Conservation (phyloP, 2,888 invertebrate genomes). For the Drosophila neonasuta region DNA sequence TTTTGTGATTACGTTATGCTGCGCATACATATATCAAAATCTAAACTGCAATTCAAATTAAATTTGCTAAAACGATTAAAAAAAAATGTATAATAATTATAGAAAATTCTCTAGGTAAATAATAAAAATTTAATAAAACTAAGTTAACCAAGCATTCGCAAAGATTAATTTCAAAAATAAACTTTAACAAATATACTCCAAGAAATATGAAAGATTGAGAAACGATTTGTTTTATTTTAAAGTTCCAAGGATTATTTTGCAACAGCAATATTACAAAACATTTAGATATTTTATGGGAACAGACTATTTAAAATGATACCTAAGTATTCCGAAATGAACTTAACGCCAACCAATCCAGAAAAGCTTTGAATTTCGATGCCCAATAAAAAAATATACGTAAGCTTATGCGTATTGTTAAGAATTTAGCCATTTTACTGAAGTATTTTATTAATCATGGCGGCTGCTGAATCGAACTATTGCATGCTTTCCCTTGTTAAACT, state of each 20-base stretch:
- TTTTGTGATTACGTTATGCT: conserved; percentile 77
- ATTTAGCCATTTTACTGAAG: conserved; percentile 16
- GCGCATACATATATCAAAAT: conserved; percentile 30
- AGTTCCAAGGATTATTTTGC: conserved; percentile 23
- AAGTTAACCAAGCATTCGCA: conserved; percentile 39
- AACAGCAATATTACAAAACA: conserved; percentile 30
- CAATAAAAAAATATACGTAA: conserved; percentile 27
- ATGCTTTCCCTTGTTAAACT: conserved; percentile 9
- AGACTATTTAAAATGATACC: conserved; percentile 21
- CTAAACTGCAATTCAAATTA: conserved; percentile 41
- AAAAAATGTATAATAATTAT: conserved; percentile 20
- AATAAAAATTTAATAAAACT: conserved; percentile 44
- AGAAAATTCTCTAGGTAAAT: conserved; percentile 43
- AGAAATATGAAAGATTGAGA: conserved; percentile 9
- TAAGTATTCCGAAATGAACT: conserved; percentile 26
- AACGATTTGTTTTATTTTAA: conserved; percentile 33
- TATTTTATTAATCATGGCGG: conserved; percentile 5
- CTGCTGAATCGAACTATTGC: conserved; percentile 1
- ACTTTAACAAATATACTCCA: conserved; percentile 5
- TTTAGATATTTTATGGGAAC: conserved; percentile 20
- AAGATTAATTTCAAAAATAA: conserved; percentile 22
- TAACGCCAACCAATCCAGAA: conserved; percentile 5
- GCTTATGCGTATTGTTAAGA: not conserved
- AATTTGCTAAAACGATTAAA: not conserved
- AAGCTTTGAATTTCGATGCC: conserved; percentile 36